Evolutionary conservation across 1,140 invertebrate genomes (phyloP).

Genomic region (Drosophila pandora): DNA sequence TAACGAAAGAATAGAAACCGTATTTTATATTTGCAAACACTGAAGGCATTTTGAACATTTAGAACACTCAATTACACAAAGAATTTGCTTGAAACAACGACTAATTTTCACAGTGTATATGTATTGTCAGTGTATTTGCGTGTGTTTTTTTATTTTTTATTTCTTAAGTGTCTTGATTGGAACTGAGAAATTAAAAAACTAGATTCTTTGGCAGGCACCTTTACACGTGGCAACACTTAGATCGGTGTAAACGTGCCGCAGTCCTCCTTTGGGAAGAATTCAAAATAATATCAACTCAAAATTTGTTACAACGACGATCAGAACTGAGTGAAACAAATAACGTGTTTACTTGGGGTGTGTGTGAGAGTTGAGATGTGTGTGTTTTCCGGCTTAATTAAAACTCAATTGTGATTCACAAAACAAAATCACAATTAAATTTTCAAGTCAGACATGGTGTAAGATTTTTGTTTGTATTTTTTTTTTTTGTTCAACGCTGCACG

Average conservation of each 20-base stretch:
- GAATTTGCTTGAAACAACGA: constrained; percentile 78
- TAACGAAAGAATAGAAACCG: constrained; percentile 61
- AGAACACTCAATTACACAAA: constrained; percentile 79
- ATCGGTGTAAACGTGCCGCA: constrained; percentile 56
- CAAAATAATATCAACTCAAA: constrained; percentile 47
- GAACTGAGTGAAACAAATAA: constrained; percentile 68
- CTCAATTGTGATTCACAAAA: background rate
- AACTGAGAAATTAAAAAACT: constrained; percentile 47
- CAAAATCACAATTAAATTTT: background rate
- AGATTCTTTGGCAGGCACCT: constrained; percentile 68
- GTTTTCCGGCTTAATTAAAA: constrained; percentile 1
- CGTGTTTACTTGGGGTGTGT: constrained; percentile 49
- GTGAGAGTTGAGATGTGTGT: constrained; percentile 26
- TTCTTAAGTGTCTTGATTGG: constrained; percentile 7
- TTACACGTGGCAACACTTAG: constrained; percentile 61
- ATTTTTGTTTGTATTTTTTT: constrained; percentile 24
- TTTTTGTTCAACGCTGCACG: constrained; percentile 72
- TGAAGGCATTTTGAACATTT: constrained; percentile 79
- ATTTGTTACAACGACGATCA: constrained; percentile 73
- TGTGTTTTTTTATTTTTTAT: constrained; percentile 22
- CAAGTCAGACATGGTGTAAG: constrained; percentile 20
- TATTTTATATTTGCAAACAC: constrained; percentile 78
- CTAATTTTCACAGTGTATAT: constrained; percentile 70
- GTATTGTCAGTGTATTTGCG: constrained; percentile 34
- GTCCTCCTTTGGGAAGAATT: constrained; percentile 32